phyloP scores from a whole-genome alignment of 2,888 invertebrate genomes.

The Himalopsyche kuldschensis region DNA sequence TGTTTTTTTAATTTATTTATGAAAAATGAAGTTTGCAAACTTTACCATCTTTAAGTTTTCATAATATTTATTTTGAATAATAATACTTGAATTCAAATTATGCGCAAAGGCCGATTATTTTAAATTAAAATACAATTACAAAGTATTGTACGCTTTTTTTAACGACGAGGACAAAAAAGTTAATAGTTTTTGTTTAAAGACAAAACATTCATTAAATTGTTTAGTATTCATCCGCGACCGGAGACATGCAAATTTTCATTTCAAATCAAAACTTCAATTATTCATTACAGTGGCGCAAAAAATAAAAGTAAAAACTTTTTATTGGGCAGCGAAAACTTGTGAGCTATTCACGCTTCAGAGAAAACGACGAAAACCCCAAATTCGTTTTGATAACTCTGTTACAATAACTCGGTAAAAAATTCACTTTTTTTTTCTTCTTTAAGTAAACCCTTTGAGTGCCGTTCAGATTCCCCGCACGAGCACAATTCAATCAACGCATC shows the following conservation, averaged over 20 bases:
- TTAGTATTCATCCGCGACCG: not conserved
- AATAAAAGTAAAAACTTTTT: not conserved
- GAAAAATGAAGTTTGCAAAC: no score
- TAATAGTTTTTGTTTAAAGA: not conserved
- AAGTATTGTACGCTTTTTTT: no score
- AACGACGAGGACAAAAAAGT: no score
- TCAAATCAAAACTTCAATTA: not conserved
- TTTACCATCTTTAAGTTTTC: no score
- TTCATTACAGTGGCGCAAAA: not conserved
- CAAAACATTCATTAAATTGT: not conserved
- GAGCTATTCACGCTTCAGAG: not conserved
- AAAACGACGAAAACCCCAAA: not conserved
- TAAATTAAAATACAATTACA: no score
- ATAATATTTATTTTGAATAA: no score
- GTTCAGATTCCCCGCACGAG: not conserved
- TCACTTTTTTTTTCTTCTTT: not conserved
- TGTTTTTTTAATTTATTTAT: no score
- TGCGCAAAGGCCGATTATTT: no score
- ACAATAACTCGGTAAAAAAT: not conserved
- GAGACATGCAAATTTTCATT: not conserved
- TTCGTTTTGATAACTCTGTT: not conserved
- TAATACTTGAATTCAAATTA: no score
- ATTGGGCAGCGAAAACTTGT: not conserved
- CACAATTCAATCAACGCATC: not conserved
- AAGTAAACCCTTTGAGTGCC: not conserved